Evolutionary conservation across 2,888 invertebrate species (phyloP).

Genomic region (Rotaria socialis): DNA sequence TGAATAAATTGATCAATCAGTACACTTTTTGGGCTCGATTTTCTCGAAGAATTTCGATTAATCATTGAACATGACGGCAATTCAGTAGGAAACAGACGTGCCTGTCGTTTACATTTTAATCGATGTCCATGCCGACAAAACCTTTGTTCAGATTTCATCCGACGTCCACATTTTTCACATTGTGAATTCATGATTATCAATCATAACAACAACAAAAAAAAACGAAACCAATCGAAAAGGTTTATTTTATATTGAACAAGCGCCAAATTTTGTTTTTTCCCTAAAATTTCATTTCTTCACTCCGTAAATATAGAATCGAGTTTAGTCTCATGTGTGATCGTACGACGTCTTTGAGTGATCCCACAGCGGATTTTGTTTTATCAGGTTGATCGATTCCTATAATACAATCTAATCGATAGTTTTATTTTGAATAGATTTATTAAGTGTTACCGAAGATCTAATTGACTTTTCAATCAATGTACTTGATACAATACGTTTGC

Average conservation of each 20-base stretch:
- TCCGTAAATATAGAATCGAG: not conserved
- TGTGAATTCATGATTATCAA: not conserved
- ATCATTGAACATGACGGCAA: not conserved
- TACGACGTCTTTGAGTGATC: not conserved
- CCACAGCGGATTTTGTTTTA: conserved; percentile 24
- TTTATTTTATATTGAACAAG: not conserved
- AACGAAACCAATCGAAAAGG: no score
- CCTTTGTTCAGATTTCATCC: not conserved
- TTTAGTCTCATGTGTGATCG: not conserved
- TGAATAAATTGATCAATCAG: not conserved
- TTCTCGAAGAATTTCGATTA: not conserved
- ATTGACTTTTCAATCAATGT: conserved; percentile 24
- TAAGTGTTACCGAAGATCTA: not conserved
- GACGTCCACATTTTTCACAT: conserved; percentile 10
- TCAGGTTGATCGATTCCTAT: not conserved
- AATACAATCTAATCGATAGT: no score
- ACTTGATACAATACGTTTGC: not conserved
- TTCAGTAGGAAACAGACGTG: not conserved
- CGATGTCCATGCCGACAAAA: not conserved
- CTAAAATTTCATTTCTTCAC: not conserved
- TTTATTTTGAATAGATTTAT: not conserved
- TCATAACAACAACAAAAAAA: no score
- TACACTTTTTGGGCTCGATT: not conserved
- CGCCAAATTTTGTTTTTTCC: not conserved
- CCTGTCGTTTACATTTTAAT: not conserved